These are phyloP conservation scores for Petrolisthes manimaculis DNA, from an alignment of 2,888 invertebrate genomes.

Conservation along the genomic window DNA sequence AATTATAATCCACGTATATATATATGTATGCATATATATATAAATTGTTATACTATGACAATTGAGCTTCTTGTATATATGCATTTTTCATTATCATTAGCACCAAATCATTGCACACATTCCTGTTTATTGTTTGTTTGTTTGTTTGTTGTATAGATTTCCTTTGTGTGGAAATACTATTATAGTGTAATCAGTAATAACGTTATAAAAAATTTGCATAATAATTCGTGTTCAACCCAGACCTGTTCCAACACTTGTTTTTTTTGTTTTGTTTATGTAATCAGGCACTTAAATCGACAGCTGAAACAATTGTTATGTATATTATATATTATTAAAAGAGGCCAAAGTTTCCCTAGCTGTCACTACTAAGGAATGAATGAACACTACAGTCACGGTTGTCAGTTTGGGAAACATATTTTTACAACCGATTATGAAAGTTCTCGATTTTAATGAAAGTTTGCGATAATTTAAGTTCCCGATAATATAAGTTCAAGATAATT, in stretches of 20 bases:
- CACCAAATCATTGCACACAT: not conserved
- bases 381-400: too few species aligned
- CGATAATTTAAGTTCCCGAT: too few species aligned
- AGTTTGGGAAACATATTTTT: too few species aligned
- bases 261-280: not conserved
- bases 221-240: slow-evolving; percentile 13
- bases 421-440: too few species aligned
- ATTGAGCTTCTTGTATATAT: too few species aligned
- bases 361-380: not conserved
- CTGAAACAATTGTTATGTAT: not conserved
- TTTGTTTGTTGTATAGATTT: not conserved
- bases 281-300: slow-evolving; percentile 18
- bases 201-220: slow-evolving; percentile 12
- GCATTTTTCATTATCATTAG: not conserved
- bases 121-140: not conserved
- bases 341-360: not conserved
- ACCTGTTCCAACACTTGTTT: slow-evolving; percentile 9
- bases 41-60: too few species aligned
- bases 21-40: too few species aligned
- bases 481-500: too few species aligned
- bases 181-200: not conserved
- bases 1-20: too few species aligned
- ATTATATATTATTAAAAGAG: not conserved
- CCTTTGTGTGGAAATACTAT: slow-evolving; percentile 1
- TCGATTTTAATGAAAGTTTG: too few species aligned